Evolutionary conservation across 2,797 vertebrate genomes (phyloP).

Genomic region (Xerus rutilus): DNA sequence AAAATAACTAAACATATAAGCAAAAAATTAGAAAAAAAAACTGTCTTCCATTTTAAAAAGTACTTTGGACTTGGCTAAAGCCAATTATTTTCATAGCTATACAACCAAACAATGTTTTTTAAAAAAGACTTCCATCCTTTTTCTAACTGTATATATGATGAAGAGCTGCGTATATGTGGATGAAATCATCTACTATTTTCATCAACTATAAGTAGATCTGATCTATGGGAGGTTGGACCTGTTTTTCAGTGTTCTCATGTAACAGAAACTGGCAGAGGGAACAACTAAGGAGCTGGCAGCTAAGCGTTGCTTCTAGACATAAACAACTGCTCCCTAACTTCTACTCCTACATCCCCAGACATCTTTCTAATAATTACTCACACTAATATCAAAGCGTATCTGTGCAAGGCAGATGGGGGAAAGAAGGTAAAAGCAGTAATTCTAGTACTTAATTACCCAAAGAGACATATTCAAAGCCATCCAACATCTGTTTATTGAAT

Average conservation of each 20-base stretch:
- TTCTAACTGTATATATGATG: background rate
- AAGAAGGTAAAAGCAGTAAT: background rate
- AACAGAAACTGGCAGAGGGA: background rate
- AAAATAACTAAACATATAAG: background rate
- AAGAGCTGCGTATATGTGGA: background rate
- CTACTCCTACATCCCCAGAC: background rate
- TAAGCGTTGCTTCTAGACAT: background rate
- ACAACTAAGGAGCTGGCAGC: background rate
- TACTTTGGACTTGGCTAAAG: background rate
- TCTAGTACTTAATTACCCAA: background rate
- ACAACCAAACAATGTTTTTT: background rate
- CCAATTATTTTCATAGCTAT: slow-evolving; percentile 16
- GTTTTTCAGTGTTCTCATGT: background rate
- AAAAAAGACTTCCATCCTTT: background rate
- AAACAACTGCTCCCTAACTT: slow-evolving; percentile 14
- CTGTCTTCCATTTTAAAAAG: background rate
- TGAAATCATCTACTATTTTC: background rate
- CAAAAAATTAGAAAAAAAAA: slow-evolving; percentile 19
- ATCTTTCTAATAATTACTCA: background rate
- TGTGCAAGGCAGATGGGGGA: background rate
- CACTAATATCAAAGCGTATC: background rate
- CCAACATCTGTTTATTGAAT: background rate
- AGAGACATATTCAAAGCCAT: background rate
- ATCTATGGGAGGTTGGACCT: background rate
- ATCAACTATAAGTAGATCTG: background rate